These are phyloP conservation scores for Paramuricea clavata DNA, from an alignment of 92 coral and sea anemone genomes.

Conservation along the genomic window DNA sequence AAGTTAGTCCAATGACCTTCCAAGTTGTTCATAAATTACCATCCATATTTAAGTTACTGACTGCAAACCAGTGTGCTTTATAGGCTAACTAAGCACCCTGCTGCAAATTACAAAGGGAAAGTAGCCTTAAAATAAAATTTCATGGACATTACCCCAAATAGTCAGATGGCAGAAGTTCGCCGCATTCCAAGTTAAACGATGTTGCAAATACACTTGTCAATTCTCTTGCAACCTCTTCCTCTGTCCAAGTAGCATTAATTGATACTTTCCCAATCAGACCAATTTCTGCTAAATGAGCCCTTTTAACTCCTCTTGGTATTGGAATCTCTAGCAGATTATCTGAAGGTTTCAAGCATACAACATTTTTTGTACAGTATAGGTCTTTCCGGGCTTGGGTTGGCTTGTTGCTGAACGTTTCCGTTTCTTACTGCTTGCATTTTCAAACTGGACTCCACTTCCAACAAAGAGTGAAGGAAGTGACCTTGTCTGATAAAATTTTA, in stretches of 20 bases:
- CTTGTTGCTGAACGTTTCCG: background rate
- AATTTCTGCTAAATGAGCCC: background rate
- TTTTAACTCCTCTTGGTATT: background rate
- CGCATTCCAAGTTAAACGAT: conserved; percentile 2
- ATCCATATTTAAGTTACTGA: no score
- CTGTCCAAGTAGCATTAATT: background rate
- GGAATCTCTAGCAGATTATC: background rate
- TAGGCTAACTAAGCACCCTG: background rate
- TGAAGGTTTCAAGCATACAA: conserved; percentile 2
- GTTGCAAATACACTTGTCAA: conserved; percentile 1
- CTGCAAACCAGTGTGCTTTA: no score
- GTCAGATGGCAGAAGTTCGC: conserved; percentile 11
- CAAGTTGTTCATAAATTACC: no score
- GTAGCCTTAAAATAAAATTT: background rate
- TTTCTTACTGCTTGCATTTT: background rate
- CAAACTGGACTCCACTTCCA: background rate
- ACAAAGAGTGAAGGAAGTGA: background rate
- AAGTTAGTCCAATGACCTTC: no score
- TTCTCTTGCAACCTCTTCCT: background rate
- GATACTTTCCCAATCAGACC: conserved; percentile 20
- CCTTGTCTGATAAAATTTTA: background rate
- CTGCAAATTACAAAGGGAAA: background rate
- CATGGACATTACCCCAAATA: background rate
- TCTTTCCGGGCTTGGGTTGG: conserved; percentile 1
- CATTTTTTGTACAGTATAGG: conserved; percentile 20